Evolutionary conservation across 2,113 vertebrate species (phyloP).

Genomic region (Gorilla gorilla): DNA sequence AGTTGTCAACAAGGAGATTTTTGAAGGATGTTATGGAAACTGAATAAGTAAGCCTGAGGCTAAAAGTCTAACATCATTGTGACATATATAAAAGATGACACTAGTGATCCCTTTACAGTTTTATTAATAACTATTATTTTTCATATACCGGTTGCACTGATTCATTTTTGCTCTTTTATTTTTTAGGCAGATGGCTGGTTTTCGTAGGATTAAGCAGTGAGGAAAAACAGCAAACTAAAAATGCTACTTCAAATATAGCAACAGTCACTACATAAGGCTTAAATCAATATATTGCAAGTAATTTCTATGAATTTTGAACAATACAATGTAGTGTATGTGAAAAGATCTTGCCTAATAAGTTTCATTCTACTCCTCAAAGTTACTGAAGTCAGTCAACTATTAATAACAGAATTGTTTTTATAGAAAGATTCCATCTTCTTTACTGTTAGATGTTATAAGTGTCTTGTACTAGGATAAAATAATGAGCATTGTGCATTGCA

Average conservation of each 20-base stretch:
- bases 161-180: too few species aligned
- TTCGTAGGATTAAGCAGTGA: not conserved
- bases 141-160: not conserved
- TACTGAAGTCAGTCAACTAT: not conserved
- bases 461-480: not conserved
- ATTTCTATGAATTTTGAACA: not conserved
- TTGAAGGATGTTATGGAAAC: not conserved
- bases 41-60: not conserved
- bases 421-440: not conserved
- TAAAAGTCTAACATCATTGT: not conserved
- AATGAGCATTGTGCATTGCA: not conserved
- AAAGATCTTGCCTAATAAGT: not conserved
- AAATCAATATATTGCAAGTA: not conserved
- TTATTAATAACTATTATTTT: not conserved
- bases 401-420: not conserved
- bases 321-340: not conserved
- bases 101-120: not conserved
- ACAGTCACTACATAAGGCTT: not conserved
- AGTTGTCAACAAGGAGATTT: not conserved
- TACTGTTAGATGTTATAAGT: not conserved
- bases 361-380: not conserved
- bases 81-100: too few species aligned
- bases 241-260: not conserved
- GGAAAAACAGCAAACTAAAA: not conserved
- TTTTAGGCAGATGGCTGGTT: not conserved